Base-by-base conservation (phyloP, 2,113 vertebrate genomes). In the Neolamprologus variostigma region DNA sequence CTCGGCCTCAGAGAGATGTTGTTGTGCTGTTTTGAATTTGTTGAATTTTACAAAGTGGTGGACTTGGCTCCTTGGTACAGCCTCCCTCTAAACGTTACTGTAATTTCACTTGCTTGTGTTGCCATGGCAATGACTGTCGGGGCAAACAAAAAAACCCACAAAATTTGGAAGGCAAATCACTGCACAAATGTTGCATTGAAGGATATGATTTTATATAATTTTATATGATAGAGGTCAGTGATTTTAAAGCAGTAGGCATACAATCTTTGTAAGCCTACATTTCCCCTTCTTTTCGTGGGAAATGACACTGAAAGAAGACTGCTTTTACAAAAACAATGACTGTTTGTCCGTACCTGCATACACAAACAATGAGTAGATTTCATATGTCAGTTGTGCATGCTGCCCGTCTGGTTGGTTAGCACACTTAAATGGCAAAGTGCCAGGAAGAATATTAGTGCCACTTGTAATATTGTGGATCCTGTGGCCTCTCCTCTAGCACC, bases 41-140 rank as follows among this genome's bases (percentile, higher is more conserved):
- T 88, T 85, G 55, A 89, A 89, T 90, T 83, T 80, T 86, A 40
- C 87, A 92, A 80, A 79, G 83, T 86, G 81, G 37, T 92, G 73
- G 82, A 87, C 85, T 59, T 50, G 4, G 50, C 35, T 89, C 31
- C 51, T 26, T 81, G 54, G 78, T 80, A 10, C 81, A 89, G 80
- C 54, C 21, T 86, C 11, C 19, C 57, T 87, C 78, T 84, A 28
- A 87, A 87, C 81, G 86, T 93, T 90, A 84, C 83, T 89, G 83
- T 89, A 89, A 90, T 90, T 90, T 86, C 55, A 86, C 61, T 82
- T 66, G 82, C 84, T 84, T 82, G 83, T 87, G 94, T 94, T 94
- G 89, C 91, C 91, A 95, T 94, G 94, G 92, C 81, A 85, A 92
- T 91, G 89, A 63, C 88, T 88, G 85, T 89, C 85, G 80, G 88